A percentile compares a stretch with the other conserved stretches of the same genome.
Conservation (phyloP, 2,113 vertebrate genomes). For the Diphyllodes magnificus region DNA sequence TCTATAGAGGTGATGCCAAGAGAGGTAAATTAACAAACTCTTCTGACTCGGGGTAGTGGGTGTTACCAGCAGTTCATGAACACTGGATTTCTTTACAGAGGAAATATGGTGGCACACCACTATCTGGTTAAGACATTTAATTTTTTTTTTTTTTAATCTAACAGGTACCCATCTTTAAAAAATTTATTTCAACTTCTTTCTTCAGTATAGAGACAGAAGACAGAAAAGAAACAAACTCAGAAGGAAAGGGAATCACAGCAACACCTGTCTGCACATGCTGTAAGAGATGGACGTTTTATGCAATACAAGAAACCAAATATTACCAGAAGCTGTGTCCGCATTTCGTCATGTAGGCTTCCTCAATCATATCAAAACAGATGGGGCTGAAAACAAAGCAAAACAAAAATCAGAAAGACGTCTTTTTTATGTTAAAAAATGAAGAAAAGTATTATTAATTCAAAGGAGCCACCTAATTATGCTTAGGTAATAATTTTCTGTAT, state of each 20-base stretch:
- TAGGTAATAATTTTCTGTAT: not conserved
- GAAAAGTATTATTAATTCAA: not conserved
- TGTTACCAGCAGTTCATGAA: not conserved
- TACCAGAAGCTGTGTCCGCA: constrained; percentile 99
- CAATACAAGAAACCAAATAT: constrained; percentile 39
- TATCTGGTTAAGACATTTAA: not conserved
- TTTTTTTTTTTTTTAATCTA: not conserved
- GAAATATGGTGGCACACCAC: not conserved
- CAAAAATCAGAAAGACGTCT: not conserved
- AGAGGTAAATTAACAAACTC: not conserved
- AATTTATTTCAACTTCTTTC: not conserved
- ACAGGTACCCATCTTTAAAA: not conserved
- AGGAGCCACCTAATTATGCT: not conserved
- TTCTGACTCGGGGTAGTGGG: not conserved
- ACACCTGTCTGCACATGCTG: not conserved
- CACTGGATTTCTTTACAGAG: not conserved
- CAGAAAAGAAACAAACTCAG: not conserved
- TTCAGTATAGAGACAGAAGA: not conserved
- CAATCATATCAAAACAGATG: constrained; percentile 99
- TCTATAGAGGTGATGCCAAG: rapidly evolving
- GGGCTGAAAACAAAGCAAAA: constrained; percentile 78
- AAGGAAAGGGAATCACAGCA: not conserved
- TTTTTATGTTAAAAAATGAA: not conserved
- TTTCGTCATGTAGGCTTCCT: constrained; percentile 99
- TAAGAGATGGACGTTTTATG: not conserved